Evolutionary conservation across 2,113 vertebrate species (phyloP), one percentile per base, ranked within the genome.

Genomic region (Struthio camelus): DNA sequence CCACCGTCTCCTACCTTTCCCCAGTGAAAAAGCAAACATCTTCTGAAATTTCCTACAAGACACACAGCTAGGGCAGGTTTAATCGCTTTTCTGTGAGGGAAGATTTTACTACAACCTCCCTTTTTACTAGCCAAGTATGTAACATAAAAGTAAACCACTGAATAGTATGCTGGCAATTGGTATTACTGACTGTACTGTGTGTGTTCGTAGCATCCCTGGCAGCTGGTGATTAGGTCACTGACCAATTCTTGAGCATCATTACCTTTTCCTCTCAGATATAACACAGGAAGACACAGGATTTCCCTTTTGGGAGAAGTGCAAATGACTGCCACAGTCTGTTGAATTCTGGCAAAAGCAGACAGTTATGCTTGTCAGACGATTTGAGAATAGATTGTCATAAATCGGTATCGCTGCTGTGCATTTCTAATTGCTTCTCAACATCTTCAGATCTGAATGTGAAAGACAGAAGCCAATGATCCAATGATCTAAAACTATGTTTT

Each of bases 21-120:
- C 38, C 3, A 28, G 19, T 56, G 4, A 12, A 76, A 17, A 53
- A 73, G 4, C 17, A 30, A 65, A 34, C 53, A 24, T n/a, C 15
- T 34, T 48, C 12, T 15, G 70, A 3, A 30, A 72, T 42, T 54
- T 79, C 14, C 14, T 14, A 56, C 5, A 72, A 46, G 16, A 3
- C 28, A 34, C 7, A 53, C 11, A 2, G 17, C 5, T 56, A 5
- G 2, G 4, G 13, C 1, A 1, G 8, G 17, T 16, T 75, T 34
- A 40, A 56, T 11, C 62, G 1, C 17, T 38, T 44, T 7, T 50
- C 11, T 27, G 1, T 4, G 15, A 36, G 12, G 14, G 6, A 61
- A 81, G 11, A 28, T 8, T 64, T 75, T 72, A 76, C 36, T 5
- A 51, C 5, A 13, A 18, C 4, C 16, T 83, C 1, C 1, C 12